Conservation (phyloP, 2,888 invertebrate genomes). For the Crossocerus cetratus region DNA sequence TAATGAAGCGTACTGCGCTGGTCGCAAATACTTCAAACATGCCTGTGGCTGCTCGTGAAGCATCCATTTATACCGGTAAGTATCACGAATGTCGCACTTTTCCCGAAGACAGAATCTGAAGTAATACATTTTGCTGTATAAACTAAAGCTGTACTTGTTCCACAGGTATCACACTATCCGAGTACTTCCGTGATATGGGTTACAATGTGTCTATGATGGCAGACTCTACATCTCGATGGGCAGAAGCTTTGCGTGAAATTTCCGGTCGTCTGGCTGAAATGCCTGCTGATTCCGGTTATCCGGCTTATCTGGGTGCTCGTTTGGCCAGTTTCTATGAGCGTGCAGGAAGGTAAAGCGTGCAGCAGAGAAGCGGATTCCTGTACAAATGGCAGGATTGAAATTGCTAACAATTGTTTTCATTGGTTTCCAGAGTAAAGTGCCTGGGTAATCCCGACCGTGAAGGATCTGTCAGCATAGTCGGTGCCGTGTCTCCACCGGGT, state of each 20-base stretch:
- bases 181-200: constrained; percentile 99
- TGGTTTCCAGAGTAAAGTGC: constrained; percentile 87
- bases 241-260: constrained; percentile 99
- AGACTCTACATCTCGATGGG: constrained; percentile 99
- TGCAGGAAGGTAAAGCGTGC: constrained; percentile 87
- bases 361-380: too few relatives aligned
- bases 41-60: constrained; percentile 99
- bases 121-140: constrained; percentile 1
- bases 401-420: too few relatives aligned
- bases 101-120: background rate
- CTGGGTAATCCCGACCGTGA: constrained; percentile 98
- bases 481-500: constrained; percentile 99
- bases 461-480: constrained; percentile 99
- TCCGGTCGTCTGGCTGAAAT: constrained; percentile 99
- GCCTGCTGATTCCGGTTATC: constrained; percentile 99
- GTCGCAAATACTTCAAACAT: constrained; percentile 99
- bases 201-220: constrained; percentile 99
- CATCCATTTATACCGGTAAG: constrained; percentile 97
- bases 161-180: constrained; percentile 97
- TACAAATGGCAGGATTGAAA: too few relatives aligned
- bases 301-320: constrained; percentile 98
- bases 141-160: background rate
- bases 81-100: background rate
- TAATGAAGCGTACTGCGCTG: constrained; percentile 99
- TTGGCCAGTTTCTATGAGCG: constrained; percentile 99